These are phyloP conservation scores for Drosophila multiciliata DNA, from an alignment of 2,888 invertebrate species.

Conservation along the genomic window DNA sequence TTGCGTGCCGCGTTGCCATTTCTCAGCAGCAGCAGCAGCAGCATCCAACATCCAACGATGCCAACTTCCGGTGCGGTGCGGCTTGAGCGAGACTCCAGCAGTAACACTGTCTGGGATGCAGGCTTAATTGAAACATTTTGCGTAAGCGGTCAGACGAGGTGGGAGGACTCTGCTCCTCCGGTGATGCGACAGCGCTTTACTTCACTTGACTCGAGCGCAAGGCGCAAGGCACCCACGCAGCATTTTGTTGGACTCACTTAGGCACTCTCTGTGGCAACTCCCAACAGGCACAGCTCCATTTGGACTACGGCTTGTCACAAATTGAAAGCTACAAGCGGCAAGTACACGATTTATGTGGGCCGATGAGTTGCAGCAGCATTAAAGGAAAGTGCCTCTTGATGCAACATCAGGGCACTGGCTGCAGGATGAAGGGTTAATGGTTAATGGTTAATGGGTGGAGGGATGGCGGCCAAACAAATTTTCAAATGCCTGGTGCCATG, in stretches of 20 bases:
- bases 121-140: conserved; percentile 78
- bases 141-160: conserved; percentile 72
- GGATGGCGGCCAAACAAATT: conserved; percentile 31
- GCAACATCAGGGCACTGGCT: conserved; percentile 31
- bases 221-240: conserved; percentile 61
- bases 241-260: conserved; percentile 62
- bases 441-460: background rate
- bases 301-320: conserved; percentile 71
- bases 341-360: conserved; percentile 81
- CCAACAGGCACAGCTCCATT: conserved; percentile 33
- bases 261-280: conserved; percentile 23
- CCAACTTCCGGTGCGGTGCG: conserved; percentile 71
- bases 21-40: conserved; percentile 53
- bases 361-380: conserved; percentile 59
- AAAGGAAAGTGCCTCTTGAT: conserved; percentile 57
- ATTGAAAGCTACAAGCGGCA: conserved; percentile 80
- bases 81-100: background rate
- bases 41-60: conserved; percentile 38
- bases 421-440: background rate
- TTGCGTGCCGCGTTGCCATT: conserved; percentile 73
- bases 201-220: conserved; percentile 31
- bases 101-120: conserved; percentile 18
- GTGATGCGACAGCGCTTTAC: conserved; percentile 37
- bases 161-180: conserved; percentile 33
- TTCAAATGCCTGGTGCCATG: conserved; percentile 48